phyloP scores from a whole-genome alignment of 1,140 invertebrate genomes.

The Physella acuta region DNA sequence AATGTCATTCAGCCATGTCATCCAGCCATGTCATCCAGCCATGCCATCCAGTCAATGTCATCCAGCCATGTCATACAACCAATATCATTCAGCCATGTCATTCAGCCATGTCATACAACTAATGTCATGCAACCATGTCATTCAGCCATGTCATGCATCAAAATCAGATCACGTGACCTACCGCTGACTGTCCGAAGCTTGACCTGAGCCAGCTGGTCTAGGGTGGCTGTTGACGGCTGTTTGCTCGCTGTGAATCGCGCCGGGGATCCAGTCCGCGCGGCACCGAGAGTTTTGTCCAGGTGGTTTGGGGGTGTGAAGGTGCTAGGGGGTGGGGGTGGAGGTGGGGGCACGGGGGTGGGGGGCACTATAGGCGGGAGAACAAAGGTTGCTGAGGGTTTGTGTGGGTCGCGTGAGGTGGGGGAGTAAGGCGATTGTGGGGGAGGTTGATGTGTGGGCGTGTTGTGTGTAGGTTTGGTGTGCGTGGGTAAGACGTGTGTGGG shows the following conservation, averaged over 20 bases:
- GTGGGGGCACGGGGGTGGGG: background rate
- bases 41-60: too few relatives aligned
- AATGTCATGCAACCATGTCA: too few relatives aligned
- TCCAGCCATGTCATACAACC: too few relatives aligned
- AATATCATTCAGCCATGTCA: too few relatives aligned
- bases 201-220: slow-evolving; percentile 17
- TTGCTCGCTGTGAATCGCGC: background rate
- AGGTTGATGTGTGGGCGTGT: background rate
- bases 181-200: slow-evolving; percentile 16
- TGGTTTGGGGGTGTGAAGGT: background rate
- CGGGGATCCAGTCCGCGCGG: slow-evolving; percentile 14
- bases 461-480: background rate
- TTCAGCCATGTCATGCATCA: too few relatives aligned
- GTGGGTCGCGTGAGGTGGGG: background rate
- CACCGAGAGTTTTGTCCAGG: background rate
- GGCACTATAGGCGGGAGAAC: background rate
- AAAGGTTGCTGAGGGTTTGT: too few relatives aligned
- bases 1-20: too few relatives aligned
- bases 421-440: too few relatives aligned
- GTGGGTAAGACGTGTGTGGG: background rate
- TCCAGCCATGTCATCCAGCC: too few relatives aligned
- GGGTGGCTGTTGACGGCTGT: slow-evolving; percentile 8
- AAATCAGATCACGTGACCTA: too few relatives aligned
- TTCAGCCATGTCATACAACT: too few relatives aligned
- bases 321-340: slow-evolving; percentile 8